Evolutionary conservation across 1,140 invertebrate species (phyloP), one percentile per base, ranked within the genome.

Genomic region (Augochlora pura): DNA sequence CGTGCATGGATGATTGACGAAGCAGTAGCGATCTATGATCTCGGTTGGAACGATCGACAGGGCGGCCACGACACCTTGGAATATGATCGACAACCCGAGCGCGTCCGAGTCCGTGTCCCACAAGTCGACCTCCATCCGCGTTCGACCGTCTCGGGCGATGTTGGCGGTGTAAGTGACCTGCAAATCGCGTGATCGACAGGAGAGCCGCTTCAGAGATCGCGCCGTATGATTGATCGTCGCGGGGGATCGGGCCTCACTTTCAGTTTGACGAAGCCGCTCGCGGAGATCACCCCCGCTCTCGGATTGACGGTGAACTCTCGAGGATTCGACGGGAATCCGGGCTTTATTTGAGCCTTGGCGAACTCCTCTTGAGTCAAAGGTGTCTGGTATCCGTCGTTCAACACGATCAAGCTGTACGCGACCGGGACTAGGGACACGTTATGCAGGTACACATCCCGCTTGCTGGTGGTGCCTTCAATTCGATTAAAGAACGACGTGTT

Each of bases 391-490:
- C 93, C 93, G 72, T 93, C 92, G 5, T 85, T 73, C 8, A 82
- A 49, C 21, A 93, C 80, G 14, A 8, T 79, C 25, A 91, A 74
- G 12, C 71, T 65, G 67, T 87, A 90, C 5, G 80, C 71, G 2
- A 93, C 90, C 0, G 88, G 85, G 4, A 90, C 83, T 32, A 89
- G 32, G 1, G 91, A 90, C 54, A 85, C 69, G 77, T 93, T 93
- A 9, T 80, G 71, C 64, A 92, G 82, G 21, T 16, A 38, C 12
- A 92, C 69, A 49, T 88, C 69, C 9, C 83, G 84, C n/a, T 65
- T 74, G 9, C 54, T 78, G 8, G 83, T 87, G 39, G 90, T 91
- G 4, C 91, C 91, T 92, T 68, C 75, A 75, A 82, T 64, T 0
- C 5, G 4, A 69, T 32, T 32, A 32, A 4, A 4, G 32, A 32